phyloP scores from a whole-genome alignment of 2,113 vertebrate species.

The Ceyx cyanopectus region DNA sequence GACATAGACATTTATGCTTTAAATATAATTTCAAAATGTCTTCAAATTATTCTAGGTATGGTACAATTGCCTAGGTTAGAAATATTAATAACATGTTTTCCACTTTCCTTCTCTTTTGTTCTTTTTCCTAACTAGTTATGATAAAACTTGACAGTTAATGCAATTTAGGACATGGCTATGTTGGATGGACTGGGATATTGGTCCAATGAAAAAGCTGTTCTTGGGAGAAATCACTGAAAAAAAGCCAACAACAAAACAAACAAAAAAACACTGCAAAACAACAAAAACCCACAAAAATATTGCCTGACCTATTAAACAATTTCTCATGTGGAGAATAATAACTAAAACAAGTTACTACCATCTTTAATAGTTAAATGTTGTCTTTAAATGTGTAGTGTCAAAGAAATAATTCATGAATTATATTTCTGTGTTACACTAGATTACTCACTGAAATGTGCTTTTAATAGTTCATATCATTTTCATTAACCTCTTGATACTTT shows the following conservation, averaged over 20 bases:
- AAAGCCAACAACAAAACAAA: not conserved
- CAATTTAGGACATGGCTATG: fast-evolving
- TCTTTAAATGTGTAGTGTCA: not conserved
- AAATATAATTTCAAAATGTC: not conserved
- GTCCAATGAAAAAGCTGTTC: not conserved
- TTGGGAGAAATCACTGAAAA: not conserved
- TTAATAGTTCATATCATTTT: constrained; percentile 1
- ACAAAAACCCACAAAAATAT: not conserved
- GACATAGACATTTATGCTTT: not conserved
- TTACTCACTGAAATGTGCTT: not conserved
- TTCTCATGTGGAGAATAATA: not conserved
- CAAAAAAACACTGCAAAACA: no score
- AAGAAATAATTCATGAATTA: not conserved
- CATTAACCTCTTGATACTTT: constrained; percentile 10
- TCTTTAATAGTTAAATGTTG: not conserved
- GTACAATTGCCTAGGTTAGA: not conserved
- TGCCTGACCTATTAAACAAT: not conserved
- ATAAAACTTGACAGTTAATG: not conserved
- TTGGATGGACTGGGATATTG: not conserved
- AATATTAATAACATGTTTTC: not conserved
- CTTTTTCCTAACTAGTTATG: not conserved
- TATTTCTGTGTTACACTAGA: not conserved
- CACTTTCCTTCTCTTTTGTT: not conserved
- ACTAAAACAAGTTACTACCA: not conserved
- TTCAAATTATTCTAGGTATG: not conserved